Conservation (phyloP, 2,888 invertebrate genomes). For the Andrena marginata region DNA sequence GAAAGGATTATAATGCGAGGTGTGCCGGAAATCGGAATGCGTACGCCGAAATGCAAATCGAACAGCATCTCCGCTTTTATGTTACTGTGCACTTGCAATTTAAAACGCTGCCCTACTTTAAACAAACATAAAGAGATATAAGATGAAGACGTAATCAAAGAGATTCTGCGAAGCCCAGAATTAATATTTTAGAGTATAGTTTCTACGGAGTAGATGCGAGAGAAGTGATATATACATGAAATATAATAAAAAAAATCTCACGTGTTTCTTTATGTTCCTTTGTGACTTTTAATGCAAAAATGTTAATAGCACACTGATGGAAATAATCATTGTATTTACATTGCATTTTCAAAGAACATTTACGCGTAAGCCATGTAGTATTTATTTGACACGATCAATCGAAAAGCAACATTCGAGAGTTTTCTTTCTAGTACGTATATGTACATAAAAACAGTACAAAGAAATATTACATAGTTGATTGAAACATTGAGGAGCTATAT, state of each 20-base stretch:
- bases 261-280: constrained; percentile 14
- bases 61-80: constrained; percentile 21
- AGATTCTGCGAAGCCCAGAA: constrained; percentile 15
- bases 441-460: constrained; percentile 60
- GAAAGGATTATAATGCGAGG: constrained; percentile 19
- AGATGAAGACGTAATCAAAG: constrained; percentile 16
- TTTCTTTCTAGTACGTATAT: constrained; percentile 24
- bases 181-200: constrained; percentile 42
- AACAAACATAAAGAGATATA: constrained; percentile 14
- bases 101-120: constrained; percentile 15
- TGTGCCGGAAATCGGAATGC: constrained; percentile 6
- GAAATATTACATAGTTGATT: constrained; percentile 39
- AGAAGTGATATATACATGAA: constrained; percentile 8
- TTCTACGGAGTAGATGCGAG: constrained; percentile 19
- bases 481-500: constrained; percentile 46
- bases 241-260: constrained; percentile 11
- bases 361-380: constrained; percentile 35
- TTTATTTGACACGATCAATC: constrained; percentile 32
- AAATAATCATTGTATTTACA: constrained; percentile 47
- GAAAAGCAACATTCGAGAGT: constrained; percentile 25
- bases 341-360: constrained; percentile 38
- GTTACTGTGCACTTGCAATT: not conserved
- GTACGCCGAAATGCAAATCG: constrained; percentile 11
- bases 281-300: constrained; percentile 23
- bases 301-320: constrained; percentile 27